phyloP scores from a whole-genome alignment of 2,113 vertebrate genomes.

The Proteles cristata region DNA sequence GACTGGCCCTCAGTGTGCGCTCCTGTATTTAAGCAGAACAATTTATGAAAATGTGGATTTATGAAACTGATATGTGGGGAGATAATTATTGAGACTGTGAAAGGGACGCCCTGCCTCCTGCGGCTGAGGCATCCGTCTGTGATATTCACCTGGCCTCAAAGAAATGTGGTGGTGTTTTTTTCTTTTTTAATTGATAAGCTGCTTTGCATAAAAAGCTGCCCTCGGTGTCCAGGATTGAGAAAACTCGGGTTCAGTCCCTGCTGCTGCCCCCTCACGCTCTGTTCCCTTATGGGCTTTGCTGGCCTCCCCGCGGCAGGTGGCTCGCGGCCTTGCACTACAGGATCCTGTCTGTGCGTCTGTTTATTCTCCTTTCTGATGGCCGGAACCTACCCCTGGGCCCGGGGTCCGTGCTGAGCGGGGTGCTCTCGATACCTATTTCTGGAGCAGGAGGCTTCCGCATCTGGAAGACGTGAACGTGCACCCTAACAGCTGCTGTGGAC shows the following conservation, averaged over 20 bases:
- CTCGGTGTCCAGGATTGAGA: not conserved
- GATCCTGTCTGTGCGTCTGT: not conserved
- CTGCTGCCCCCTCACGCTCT: not conserved
- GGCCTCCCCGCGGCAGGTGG: accelerated
- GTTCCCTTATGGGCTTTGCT: not conserved
- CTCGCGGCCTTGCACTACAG: accelerated
- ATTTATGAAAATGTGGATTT: slow-evolving; percentile 65
- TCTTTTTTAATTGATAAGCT: not conserved
- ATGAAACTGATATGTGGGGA: slow-evolving; percentile 67
- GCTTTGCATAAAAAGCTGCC: slow-evolving; percentile 44
- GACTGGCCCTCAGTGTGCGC: not conserved
- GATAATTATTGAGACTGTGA: slow-evolving; percentile 66
- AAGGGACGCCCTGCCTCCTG: slow-evolving; percentile 11
- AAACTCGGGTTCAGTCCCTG: not conserved
- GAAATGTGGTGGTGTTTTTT: not conserved
- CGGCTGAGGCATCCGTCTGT: not conserved
- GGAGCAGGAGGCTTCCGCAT: not conserved
- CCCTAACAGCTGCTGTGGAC: accelerated
- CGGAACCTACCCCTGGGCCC: not conserved
- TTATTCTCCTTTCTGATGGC: too few relatives aligned
- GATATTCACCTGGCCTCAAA: not conserved
- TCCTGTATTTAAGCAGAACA: slow-evolving; percentile 48
- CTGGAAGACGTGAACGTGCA: too few relatives aligned
- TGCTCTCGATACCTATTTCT: not conserved
- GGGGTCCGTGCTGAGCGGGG: not conserved